phyloP scores from a whole-genome alignment of 2,113 vertebrate genomes.

The Oncorhynchus kisutch region DNA sequence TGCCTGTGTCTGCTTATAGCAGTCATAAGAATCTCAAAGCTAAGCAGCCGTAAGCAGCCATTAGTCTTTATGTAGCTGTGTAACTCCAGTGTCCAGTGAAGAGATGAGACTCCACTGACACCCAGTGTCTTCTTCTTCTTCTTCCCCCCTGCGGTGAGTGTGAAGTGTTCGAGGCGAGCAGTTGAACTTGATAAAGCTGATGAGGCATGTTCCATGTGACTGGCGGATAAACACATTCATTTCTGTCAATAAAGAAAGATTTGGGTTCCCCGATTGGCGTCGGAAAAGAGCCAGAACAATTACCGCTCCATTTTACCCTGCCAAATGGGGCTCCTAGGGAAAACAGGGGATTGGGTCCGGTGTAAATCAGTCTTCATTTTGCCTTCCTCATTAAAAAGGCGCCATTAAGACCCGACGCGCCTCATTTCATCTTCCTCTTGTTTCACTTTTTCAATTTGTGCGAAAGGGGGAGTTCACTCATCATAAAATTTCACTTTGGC shows the following conservation, averaged over 20 bases:
- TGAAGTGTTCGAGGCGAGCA: slow-evolving; percentile 80
- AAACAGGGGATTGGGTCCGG: slow-evolving; percentile 91
- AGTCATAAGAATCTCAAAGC: not conserved
- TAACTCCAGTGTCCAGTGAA: too few relatives aligned
- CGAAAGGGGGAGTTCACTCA: slow-evolving; percentile 99
- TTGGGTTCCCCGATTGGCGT: slow-evolving; percentile 58
- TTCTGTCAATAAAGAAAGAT: slow-evolving; percentile 90
- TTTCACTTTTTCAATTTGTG: slow-evolving; percentile 99
- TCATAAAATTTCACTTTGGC: slow-evolving; percentile 99
- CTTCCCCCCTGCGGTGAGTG: slow-evolving; percentile 68
- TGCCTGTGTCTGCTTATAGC: too few relatives aligned
- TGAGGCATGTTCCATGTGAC: slow-evolving; percentile 66
- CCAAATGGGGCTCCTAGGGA: slow-evolving; percentile 98
- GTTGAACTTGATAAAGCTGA: slow-evolving; percentile 83
- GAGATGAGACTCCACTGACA: not conserved
- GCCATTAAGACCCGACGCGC: slow-evolving; percentile 98
- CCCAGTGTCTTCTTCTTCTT: not conserved
- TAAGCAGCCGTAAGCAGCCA: not conserved
- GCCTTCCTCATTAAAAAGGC: slow-evolving; percentile 99
- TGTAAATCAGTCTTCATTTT: slow-evolving; percentile 99
- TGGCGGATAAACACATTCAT: slow-evolving; percentile 84
- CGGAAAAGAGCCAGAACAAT: slow-evolving; percentile 85
- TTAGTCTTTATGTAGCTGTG: not conserved
- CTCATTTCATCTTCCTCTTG: slow-evolving; percentile 99
- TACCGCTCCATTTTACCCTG: slow-evolving; percentile 94